These are phyloP conservation scores for Cryptocheilus praepositus DNA, from an alignment of 2,888 invertebrate genomes.

Conservation along the genomic window DNA sequence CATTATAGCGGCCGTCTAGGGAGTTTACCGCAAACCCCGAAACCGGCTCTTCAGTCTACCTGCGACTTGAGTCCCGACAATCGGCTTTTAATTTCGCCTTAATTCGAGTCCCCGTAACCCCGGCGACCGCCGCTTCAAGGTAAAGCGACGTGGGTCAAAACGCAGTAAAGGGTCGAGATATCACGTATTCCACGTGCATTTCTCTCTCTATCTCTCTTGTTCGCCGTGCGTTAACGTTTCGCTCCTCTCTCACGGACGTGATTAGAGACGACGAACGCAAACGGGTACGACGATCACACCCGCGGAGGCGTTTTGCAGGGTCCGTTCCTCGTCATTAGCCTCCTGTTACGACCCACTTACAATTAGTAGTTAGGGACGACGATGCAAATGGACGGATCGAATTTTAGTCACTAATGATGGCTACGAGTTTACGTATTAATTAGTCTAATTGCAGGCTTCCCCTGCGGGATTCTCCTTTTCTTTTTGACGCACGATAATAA, in stretches of 20 bases:
- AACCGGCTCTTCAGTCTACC: constrained; percentile 7
- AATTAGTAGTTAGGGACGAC: no score
- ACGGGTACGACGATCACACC: constrained; percentile 18
- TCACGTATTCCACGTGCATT: constrained; percentile 22
- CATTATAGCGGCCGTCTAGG: background rate
- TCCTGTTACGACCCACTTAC: no score
- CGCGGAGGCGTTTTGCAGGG: background rate
- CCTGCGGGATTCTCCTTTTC: no score
- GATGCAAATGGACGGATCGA: no score
- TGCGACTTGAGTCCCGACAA: background rate
- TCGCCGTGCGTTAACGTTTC: background rate
- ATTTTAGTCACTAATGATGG: background rate
- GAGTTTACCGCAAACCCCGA: constrained; percentile 3
- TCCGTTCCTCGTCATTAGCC: background rate
- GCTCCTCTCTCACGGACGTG: constrained; percentile 7
- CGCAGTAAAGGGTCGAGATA: constrained; percentile 37
- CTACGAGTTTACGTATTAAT: background rate
- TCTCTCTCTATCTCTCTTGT: constrained; percentile 15
- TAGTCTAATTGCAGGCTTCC: no score
- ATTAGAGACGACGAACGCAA: constrained; percentile 7
- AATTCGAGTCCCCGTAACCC: constrained; percentile 16
- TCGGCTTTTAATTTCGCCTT: constrained; percentile 17
- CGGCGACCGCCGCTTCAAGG: constrained; percentile 8
- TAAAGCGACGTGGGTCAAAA: constrained; percentile 19
- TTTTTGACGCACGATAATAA: no score